Base-by-base conservation (phyloP, 2,797 vertebrate genomes). In the Calcarius lapponicus region DNA sequence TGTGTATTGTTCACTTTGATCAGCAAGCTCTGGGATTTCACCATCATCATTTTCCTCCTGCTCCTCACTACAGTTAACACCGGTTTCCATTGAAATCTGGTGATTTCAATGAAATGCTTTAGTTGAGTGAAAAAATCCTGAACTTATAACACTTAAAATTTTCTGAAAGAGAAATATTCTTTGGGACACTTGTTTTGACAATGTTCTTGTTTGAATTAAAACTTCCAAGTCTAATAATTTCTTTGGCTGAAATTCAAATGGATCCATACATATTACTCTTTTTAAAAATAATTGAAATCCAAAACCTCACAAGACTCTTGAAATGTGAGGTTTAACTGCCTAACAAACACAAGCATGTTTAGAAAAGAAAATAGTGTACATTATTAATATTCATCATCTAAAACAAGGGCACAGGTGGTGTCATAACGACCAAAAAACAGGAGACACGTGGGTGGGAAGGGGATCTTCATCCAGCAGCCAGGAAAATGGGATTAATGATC, bases 401-500 rank as follows among this genome's bases (percentile, higher is more conserved):
- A 54, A 40, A 20, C 29, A 48, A 40, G 34, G 28, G 34, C n/a
- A 69, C 16, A 25, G 64, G 12, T 29, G 9, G 47, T 38, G 38
- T 17, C 40, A 61, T 3, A 53, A 53, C 5, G 7, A 34, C 21
- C 11, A 42, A 56, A 62, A 43, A 45, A 9, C 29, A 61, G 29
- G 54, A 48, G 31, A 70, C 17, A 29, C 0, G 0, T 24, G 29
- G 73, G 21, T 28, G 31, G 69, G 67, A 31, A 88, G 5, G 15
- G 40, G 9, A 86, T 22, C 12, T 50, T 48, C 62, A 65, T 50
- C 71, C 61, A 57, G 29, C 54, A 83, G 32, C 20, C 64, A 90
- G 61, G 29, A 87, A 73, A 92, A 61, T 12, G 24, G 21, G 29
- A 47, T 71, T 58, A 64, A 38, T 54, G 40, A 71, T n/a, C 29